phyloP scores from a whole-genome alignment of 2,888 invertebrate genomes.

The Parelbella ahira region DNA sequence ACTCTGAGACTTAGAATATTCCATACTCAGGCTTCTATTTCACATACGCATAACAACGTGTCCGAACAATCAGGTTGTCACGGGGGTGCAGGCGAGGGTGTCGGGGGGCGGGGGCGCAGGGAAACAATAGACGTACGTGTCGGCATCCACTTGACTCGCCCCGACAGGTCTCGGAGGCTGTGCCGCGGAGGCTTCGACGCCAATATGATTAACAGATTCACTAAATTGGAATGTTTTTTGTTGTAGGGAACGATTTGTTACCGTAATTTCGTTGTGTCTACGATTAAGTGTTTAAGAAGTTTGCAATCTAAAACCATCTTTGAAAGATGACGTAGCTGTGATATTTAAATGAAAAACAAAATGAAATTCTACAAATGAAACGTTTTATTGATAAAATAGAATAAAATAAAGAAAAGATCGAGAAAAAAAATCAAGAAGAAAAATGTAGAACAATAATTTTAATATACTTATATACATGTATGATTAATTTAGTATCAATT shows the following conservation, averaged over 20 bases:
- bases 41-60: slow-evolving; percentile 29
- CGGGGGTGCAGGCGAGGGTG: slow-evolving; percentile 28
- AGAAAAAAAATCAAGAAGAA: too few relatives aligned
- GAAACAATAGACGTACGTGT: slow-evolving; percentile 74
- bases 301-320: too few relatives aligned
- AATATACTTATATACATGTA: too few relatives aligned
- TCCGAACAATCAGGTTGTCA: slow-evolving; percentile 32
- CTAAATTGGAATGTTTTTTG: slow-evolving; percentile 19
- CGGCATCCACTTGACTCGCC: slow-evolving; percentile 76
- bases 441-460: too few relatives aligned
- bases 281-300: too few relatives aligned
- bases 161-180: slow-evolving; percentile 60
- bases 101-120: slow-evolving; percentile 32
- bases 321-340: too few relatives aligned
- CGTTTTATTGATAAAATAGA: too few relatives aligned
- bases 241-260: neutral
- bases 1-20: too few relatives aligned
- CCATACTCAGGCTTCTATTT: neutral
- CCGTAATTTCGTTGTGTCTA: too few relatives aligned
- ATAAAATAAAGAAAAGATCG: too few relatives aligned
- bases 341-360: too few relatives aligned
- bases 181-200: slow-evolving; percentile 32
- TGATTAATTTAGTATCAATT: slow-evolving; percentile 12
- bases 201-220: slow-evolving; percentile 31
- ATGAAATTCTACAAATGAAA: too few relatives aligned